phyloP scores from a whole-genome alignment of 2,888 invertebrate genomes.

The Branchipolynoe longqiensis region DNA sequence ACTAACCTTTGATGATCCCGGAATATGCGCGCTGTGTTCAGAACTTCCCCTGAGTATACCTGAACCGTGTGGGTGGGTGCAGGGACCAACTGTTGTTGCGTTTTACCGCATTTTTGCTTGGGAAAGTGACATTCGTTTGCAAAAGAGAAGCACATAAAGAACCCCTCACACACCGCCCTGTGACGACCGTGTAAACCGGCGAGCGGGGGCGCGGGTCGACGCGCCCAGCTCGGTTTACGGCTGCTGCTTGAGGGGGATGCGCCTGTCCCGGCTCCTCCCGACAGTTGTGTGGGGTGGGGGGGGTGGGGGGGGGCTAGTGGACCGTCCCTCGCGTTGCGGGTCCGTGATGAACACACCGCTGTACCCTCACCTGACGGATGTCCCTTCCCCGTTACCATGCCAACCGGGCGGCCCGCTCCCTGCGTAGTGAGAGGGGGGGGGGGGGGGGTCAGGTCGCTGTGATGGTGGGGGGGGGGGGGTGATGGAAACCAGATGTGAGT shows the following conservation, averaged over 20 bases:
- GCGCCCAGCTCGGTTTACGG: too few species aligned
- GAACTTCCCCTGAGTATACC: too few species aligned
- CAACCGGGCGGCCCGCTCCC: not conserved
- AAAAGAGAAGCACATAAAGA: too few species aligned
- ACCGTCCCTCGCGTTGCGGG: not conserved
- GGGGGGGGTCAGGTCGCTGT: not conserved
- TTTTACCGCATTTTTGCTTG: too few species aligned
- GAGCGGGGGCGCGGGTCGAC: not conserved
- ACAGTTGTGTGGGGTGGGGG: not conserved
- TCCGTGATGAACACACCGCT: not conserved
- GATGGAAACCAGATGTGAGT: slow-evolving; percentile 48
- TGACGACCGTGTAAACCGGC: not conserved
- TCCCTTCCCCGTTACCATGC: slow-evolving; percentile 22
- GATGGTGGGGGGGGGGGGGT: not conserved
- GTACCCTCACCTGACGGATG: slow-evolving; percentile 1
- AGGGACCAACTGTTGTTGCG: too few species aligned
- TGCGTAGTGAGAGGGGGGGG: not conserved
- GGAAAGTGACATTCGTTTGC: too few species aligned
- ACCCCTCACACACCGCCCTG: too few species aligned
- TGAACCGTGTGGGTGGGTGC: too few species aligned
- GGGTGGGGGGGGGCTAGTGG: not conserved
- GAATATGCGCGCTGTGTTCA: too few species aligned
- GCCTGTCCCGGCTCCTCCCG: not conserved
- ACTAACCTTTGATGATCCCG: too few species aligned
- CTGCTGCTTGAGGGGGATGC: too few species aligned